Conservation (phyloP, 2,113 vertebrate genomes). For the Rattus rattus region DNA sequence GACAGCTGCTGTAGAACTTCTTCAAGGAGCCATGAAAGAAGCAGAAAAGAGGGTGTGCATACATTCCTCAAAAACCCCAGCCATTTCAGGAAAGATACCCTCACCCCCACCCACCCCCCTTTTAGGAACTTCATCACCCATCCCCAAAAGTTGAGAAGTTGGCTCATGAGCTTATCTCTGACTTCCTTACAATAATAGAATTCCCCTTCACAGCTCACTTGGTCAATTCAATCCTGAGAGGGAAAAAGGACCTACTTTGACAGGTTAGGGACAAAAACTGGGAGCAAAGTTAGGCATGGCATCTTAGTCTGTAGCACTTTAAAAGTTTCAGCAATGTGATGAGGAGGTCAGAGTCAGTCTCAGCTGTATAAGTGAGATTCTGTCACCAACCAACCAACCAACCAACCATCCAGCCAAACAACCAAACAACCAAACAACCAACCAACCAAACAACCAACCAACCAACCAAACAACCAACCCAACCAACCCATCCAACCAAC, state of each 20-base stretch:
- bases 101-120: too few species aligned
- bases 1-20: not conserved
- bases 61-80: not conserved
- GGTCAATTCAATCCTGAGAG: not conserved
- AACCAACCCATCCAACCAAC: not conserved
- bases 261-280: not conserved
- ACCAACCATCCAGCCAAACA: too few species aligned
- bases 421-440: too few species aligned
- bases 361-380: not conserved
- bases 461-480: too few species aligned
- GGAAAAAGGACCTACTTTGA: not conserved
- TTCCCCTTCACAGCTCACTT: not conserved
- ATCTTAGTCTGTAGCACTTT: not conserved
- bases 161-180: not conserved
- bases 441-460: too few species aligned
- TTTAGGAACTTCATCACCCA: not conserved
- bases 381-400: not conserved
- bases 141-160: not conserved
- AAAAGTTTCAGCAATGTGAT: not conserved
- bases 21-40: not conserved
- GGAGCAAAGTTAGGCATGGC: not conserved
- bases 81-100: not conserved
- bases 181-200: not conserved
- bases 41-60: not conserved
- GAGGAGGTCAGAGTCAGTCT: not conserved